These are phyloP conservation scores for Battus philenor DNA, from an alignment of 1,140 invertebrate species.

Conservation along the genomic window DNA sequence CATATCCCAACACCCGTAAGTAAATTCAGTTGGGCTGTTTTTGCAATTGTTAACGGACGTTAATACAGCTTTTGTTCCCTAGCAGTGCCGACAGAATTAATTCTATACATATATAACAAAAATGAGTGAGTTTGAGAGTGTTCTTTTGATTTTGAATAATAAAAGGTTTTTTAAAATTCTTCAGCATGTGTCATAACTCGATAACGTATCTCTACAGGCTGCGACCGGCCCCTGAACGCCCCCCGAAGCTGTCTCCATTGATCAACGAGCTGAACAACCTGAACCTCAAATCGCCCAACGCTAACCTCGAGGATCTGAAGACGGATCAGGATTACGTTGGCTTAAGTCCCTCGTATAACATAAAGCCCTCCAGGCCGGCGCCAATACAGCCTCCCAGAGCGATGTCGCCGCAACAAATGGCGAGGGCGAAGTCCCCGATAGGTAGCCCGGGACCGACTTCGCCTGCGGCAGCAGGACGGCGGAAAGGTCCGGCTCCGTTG, in stretches of 20 bases:
- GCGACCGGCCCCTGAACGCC: constrained; percentile 55
- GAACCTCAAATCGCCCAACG: constrained; percentile 48
- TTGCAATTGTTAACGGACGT: not conserved
- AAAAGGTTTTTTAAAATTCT: too few species aligned
- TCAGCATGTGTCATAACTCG: too few species aligned
- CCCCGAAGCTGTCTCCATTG: constrained; percentile 62
- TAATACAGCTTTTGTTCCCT: too few species aligned
- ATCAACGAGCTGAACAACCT: constrained; percentile 61
- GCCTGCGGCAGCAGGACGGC: constrained; percentile 26
- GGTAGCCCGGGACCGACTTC: constrained; percentile 28
- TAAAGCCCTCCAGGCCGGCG: constrained; percentile 54
- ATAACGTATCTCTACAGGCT: constrained; percentile 37
- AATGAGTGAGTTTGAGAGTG: too few species aligned
- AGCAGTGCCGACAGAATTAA: not conserved
- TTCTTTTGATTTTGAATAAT: too few species aligned
- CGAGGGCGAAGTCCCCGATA: constrained; percentile 27
- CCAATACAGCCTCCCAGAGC: constrained; percentile 26
- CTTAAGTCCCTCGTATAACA: constrained; percentile 57
- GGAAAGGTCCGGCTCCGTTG: constrained; percentile 54
- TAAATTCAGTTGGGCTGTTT: too few species aligned
- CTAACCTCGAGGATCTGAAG: constrained; percentile 48
- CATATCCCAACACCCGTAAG: too few species aligned
- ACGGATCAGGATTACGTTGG: constrained; percentile 66
- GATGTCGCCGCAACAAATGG: constrained; percentile 10
- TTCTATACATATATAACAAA: too few species aligned